Evolutionary conservation across 2,888 invertebrate species (phyloP), one percentile per base, ranked within the genome.

Genomic region (Agonopterix subpropinquella): DNA sequence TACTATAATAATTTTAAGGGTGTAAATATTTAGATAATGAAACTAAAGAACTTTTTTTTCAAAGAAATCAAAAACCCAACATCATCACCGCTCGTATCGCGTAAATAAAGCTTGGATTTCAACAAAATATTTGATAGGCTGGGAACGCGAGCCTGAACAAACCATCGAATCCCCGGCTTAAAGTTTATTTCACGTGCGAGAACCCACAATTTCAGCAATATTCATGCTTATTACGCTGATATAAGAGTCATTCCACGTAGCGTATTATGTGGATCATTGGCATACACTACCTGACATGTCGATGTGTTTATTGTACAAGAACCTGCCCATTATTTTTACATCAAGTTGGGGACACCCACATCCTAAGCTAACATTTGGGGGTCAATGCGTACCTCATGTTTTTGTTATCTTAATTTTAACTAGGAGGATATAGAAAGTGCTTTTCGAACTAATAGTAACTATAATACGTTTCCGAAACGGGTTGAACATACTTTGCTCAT

Each of bases 111-210:
- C n/a, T n/a, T 39, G 52, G 49, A 49, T 50, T 52, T 36, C 36
- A 44, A 41, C 56, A 56, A 60, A 60, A 61, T 54, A 62, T 61
- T 62, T 59, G 54, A 56, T 47, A 57, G 52, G 53, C 52, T 60
- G 59, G 50, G 61, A 61, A 59, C 52, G 47, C 51, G 50, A 61
- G 64, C 56, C 60, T 65, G 65, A 56, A 56, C 57, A 63, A 62
- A 60, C 59, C 59, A 55, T 49, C 49, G 56, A 56, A 55, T 54
- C 56, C 53, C 53, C 52, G 51, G 53, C 56, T 54, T 53, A 46
- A 52, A 49, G 48, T 48, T 28, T 4, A 28, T 5, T 28, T 28
- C 28, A 28, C 4, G 28, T 28, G 7, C 28, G 5, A 28, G 28
- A 5, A 4, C 28, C 28, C 28, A 28, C 28, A 28, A 28, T 1